Base-by-base conservation (phyloP, 1,140 invertebrate genomes). In the Danaus melanippus region DNA sequence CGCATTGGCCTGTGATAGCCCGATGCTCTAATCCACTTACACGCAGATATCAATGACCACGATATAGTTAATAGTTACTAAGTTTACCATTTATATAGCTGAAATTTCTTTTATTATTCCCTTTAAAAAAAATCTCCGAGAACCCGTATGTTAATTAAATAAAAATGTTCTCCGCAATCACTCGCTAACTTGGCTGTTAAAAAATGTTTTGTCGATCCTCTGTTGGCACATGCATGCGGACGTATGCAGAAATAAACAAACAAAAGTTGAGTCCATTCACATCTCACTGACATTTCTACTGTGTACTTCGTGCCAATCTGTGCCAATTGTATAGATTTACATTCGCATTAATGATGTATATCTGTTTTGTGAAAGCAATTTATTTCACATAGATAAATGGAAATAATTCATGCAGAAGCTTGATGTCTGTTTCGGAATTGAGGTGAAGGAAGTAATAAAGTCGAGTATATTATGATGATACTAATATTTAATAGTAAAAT, bases 221-320 rank as follows among this genome's bases (percentile, higher is more conserved):
- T 61, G 71, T 78, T 80, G 76, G 78, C 81, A 80, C 70, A 71
- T 73, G 68, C 62, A 79, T 79, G 71, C 78, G 76, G 74, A 84
- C 69, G 72, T 73, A 77, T 74, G 65, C 68, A 71, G 58, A 74
- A 73, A 79, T 77, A 79, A 79, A 81, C 67, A 78, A 76, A 76
- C 71, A 76, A 73, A 80, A 74, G 65, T 72, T 64, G 72, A 77
- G 75, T 79, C 79, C 78, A 81, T 84, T 84, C 76, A 81, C 74
- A 77, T 69, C 56, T 66, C 61, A 64, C 68, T 84, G 81, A 83
- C 79, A 83, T 83, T 84, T 82, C 70, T 75, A 72, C 66, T 66
- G 59, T 60, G 53, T 47, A 62, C 64, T 70, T 71, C 71, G 72
- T 79, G 79, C 76, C 78, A 76, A 77, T 82, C 58, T 17, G 65